Evolutionary conservation across 23 tunicate species (phyloP).

Genomic region (Botrylloides violaceus): DNA sequence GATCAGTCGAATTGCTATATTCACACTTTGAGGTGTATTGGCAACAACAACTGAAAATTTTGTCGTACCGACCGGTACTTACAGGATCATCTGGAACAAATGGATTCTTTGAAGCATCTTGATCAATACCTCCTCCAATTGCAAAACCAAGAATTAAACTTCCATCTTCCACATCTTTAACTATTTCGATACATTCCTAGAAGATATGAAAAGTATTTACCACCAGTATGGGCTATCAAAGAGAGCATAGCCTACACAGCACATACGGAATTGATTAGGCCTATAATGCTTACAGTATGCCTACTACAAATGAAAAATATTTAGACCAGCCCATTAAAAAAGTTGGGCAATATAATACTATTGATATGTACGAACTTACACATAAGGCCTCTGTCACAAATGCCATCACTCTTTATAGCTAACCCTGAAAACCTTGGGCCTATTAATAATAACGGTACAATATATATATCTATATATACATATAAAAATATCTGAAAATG

Average conservation of each 20-base stretch:
- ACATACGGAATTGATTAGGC: not conserved
- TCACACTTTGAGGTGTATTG: too few relatives aligned
- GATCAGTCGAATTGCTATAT: too few relatives aligned
- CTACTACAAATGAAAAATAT: not conserved
- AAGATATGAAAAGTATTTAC: not conserved
- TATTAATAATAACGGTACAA: too few relatives aligned
- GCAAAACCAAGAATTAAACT: slow-evolving; percentile 94
- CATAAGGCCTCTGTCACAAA: slow-evolving; percentile 73
- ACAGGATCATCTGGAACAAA: slow-evolving; percentile 84
- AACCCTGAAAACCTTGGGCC: too few relatives aligned
- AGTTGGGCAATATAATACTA: too few relatives aligned
- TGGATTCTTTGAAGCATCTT: slow-evolving; percentile 91
- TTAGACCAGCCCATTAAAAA: not conserved
- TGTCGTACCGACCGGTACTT: slow-evolving; percentile 1
- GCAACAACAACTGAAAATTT: too few relatives aligned
- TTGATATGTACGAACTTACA: slow-evolving; percentile 27
- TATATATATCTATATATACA: too few relatives aligned
- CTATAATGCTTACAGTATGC: not conserved
- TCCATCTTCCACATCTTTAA: slow-evolving; percentile 90
- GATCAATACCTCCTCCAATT: slow-evolving; percentile 99
- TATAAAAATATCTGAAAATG: too few relatives aligned
- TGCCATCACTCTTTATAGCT: slow-evolving; percentile 40
- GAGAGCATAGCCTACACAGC: too few relatives aligned
- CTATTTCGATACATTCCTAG: slow-evolving; percentile 93
- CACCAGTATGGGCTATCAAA: not conserved